Conservation (phyloP, 2,113 vertebrate genomes). For the Cyrtonyx montezumae region DNA sequence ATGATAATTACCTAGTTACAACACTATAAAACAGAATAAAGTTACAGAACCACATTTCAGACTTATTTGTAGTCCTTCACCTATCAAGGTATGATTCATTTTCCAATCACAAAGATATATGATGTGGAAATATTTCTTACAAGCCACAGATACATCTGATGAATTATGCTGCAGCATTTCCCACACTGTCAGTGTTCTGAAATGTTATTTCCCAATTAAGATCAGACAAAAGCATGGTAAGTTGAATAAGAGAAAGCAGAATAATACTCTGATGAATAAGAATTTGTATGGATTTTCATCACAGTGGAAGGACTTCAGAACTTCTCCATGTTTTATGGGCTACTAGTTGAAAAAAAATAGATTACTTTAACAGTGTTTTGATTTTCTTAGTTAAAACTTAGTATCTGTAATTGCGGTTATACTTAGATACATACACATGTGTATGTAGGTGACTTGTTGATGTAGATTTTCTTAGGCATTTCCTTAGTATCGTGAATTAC, state of each 20-base stretch:
- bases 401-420: background rate
- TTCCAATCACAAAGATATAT: background rate
- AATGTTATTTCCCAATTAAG: background rate
- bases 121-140: background rate
- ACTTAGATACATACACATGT: background rate
- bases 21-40: background rate
- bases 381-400: background rate
- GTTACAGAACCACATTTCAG: background rate
- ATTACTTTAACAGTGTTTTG: background rate
- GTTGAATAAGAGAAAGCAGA: background rate
- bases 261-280: background rate
- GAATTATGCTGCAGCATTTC: background rate
- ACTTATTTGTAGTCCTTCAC: background rate
- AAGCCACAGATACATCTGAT: background rate
- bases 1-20: background rate
- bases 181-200: background rate
- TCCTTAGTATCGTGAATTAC: background rate
- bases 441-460: background rate
- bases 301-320: background rate
- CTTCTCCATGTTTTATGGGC: background rate
- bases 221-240: background rate
- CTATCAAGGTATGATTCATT: background rate
- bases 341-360: background rate
- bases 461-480: background rate
- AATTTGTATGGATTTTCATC: background rate